Percentiles rank a stretch among this genome's conserved stretches.
Evolutionary conservation across 2,888 invertebrate species (phyloP).

Genomic region (Ectobius pallidus): DNA sequence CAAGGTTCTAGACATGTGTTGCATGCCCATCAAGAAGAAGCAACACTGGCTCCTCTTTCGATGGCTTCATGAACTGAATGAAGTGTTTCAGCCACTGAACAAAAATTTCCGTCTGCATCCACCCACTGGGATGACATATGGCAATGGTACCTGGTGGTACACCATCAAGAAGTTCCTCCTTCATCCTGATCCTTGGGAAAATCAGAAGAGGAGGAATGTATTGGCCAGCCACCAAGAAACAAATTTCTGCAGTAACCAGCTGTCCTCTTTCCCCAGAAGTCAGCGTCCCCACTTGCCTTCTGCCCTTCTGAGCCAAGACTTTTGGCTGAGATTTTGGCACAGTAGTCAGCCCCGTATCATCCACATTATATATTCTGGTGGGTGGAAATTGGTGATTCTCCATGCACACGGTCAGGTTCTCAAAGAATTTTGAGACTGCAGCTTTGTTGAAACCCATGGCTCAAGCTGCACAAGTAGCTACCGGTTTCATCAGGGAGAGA

Average conservation of each 20-base stretch:
- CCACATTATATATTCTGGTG: not conserved
- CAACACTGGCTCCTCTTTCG: not conserved
- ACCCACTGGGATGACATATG: not conserved
- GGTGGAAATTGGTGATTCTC: too few species aligned
- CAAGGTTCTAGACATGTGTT: slow-evolving; percentile 47
- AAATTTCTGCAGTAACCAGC: too few species aligned
- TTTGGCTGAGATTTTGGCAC: not conserved
- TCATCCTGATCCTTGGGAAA: slow-evolving; percentile 34
- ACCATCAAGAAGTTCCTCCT: slow-evolving; percentile 47
- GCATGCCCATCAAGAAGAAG: not conserved
- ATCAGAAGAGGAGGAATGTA: too few species aligned
- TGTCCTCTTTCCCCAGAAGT: too few species aligned
- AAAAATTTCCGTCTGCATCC: not conserved
- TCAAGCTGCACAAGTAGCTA: too few species aligned
- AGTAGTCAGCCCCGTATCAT: not conserved
- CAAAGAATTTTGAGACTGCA: too few species aligned
- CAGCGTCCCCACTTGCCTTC: too few species aligned
- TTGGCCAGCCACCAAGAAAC: too few species aligned
- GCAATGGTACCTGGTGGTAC: slow-evolving; percentile 48
- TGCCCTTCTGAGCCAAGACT: too few species aligned
- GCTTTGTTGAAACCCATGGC: too few species aligned
- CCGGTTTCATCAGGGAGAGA: not conserved
- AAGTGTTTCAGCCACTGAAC: not conserved
- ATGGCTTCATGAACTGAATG: not conserved
- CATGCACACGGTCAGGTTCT: not conserved